A percentile compares a stretch with the other conserved stretches of the same genome.
These are phyloP conservation scores for Coelopa pilipes DNA, from an alignment of 2,888 invertebrate species.

Conservation along the genomic window DNA sequence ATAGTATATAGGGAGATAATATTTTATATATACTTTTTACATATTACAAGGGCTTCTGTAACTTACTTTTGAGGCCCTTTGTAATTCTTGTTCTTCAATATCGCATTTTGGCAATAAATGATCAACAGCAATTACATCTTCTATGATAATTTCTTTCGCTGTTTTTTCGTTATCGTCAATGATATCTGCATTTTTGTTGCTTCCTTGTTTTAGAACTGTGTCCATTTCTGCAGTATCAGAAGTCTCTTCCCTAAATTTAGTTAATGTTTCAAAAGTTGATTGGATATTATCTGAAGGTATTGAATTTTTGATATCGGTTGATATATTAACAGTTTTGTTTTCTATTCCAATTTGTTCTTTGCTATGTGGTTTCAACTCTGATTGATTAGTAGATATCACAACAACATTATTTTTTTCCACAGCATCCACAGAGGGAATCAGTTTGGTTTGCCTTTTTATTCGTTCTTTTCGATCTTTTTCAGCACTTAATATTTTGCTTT, in stretches of 20 bases:
- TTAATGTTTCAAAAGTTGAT: neutral
- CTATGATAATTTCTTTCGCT: constrained; percentile 59
- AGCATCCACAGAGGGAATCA: neutral
- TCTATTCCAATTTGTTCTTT: neutral
- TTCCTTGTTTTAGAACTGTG: too few species aligned
- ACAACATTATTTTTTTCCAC: neutral
- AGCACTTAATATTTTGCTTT: too few species aligned
- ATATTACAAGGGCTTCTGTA: too few species aligned
- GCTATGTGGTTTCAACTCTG: neutral
- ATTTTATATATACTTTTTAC: too few species aligned
- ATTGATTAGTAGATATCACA: neutral
- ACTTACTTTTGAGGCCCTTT: constrained; percentile 70
- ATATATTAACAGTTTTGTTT: neutral
- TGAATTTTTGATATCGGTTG: neutral
- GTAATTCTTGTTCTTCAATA: constrained; percentile 72
- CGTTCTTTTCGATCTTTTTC: constrained; percentile 38
- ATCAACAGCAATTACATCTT: constrained; percentile 60
- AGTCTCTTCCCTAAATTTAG: neutral
- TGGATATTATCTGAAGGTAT: neutral
- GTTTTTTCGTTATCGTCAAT: too few species aligned
- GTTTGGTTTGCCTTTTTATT: constrained; percentile 47
- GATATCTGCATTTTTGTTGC: too few species aligned
- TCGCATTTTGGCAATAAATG: constrained; percentile 60
- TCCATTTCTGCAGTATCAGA: too few species aligned
- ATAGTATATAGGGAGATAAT: too few species aligned